phyloP scores from a whole-genome alignment of 2,797 vertebrate species.

The Sebastolobus altivelis region DNA sequence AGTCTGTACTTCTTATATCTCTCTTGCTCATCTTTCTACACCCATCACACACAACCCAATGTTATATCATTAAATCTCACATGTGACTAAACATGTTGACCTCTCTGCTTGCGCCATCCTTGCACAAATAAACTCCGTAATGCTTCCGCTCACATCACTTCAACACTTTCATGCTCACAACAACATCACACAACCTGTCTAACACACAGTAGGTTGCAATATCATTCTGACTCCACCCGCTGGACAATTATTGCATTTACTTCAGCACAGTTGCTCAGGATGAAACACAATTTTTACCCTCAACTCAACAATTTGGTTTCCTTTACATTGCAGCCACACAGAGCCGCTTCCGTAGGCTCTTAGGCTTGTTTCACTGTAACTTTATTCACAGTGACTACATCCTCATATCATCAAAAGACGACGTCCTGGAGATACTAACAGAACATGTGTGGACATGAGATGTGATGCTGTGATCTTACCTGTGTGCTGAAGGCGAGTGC shows the following conservation, averaged over 20 bases:
- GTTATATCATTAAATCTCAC: neutral
- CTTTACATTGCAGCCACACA: neutral
- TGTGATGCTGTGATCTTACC: conserved; percentile 49
- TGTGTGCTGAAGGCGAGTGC: conserved; percentile 7
- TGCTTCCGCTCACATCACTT: neutral
- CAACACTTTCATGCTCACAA: neutral
- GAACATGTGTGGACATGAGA: neutral
- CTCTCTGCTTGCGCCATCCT: neutral
- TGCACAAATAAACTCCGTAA: neutral
- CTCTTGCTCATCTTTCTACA: neutral
- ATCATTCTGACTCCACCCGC: neutral
- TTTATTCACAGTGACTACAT: neutral
- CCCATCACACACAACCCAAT: neutral
- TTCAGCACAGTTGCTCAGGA: neutral
- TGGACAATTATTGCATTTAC: neutral
- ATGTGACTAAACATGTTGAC: neutral
- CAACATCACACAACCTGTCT: neutral
- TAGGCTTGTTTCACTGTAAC: neutral
- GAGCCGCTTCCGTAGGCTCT: neutral
- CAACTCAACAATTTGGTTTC: neutral
- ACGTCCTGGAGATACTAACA: neutral
- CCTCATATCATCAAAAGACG: neutral
- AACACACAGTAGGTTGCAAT: too few species aligned
- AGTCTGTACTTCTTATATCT: neutral
- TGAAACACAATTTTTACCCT: neutral